Percentiles rank a stretch among this genome's conserved stretches.
Evolutionary conservation across 1,140 invertebrate species (phyloP).

Genomic region (Drosophila fuyamai): DNA sequence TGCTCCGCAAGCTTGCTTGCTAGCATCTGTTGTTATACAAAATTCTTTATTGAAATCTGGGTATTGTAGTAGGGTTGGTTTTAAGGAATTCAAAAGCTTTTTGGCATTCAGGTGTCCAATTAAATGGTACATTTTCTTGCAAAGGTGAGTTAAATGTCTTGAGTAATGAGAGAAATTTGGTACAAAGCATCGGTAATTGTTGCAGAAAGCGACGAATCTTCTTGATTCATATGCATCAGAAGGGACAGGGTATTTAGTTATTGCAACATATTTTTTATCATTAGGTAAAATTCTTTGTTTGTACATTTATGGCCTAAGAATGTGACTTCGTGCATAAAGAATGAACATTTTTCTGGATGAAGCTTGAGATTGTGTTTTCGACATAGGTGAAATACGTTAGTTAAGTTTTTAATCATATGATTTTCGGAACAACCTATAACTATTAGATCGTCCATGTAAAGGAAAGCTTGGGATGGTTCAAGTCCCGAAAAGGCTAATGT

Average conservation of each 20-base stretch:
- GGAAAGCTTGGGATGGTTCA: conserved; percentile 1
- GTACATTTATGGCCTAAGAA: neutral
- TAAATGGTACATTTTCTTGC: neutral
- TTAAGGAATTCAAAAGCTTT: neutral
- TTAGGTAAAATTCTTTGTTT: neutral
- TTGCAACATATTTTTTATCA: neutral
- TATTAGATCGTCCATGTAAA: neutral
- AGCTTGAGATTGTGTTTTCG: conserved; percentile 5
- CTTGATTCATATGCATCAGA: no score
- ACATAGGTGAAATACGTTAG: neutral
- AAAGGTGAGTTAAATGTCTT: no score
- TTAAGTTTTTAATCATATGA: neutral
- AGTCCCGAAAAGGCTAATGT: neutral
- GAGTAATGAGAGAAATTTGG: no score
- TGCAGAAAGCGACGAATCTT: no score
- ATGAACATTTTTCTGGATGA: neutral
- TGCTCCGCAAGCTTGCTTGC: neutral
- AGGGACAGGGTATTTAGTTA: neutral
- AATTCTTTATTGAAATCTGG: conserved; percentile 1
- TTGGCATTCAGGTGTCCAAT: neutral
- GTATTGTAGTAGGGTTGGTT: neutral
- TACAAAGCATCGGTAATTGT: neutral
- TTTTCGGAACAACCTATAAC: conserved; percentile 2
- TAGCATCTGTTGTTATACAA: neutral
- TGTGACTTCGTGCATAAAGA: neutral